A percentile compares a stretch with the other conserved stretches of the same genome.
These are phyloP conservation scores for Semaprochilodus insignis DNA, from an alignment of 2,797 vertebrate species.

Conservation along the genomic window DNA sequence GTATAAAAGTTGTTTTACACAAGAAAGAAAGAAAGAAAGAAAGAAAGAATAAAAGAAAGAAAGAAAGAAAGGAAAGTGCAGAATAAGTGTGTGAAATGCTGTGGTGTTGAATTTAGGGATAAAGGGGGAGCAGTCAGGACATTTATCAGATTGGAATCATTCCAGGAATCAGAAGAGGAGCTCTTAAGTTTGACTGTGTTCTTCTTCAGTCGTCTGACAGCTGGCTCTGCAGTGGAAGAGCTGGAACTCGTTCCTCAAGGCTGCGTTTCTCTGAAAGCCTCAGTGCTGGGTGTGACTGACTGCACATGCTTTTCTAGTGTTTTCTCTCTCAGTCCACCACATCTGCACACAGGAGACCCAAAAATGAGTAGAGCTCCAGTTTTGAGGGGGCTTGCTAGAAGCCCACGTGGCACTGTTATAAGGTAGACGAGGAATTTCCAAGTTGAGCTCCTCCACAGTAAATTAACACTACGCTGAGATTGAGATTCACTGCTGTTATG, in stretches of 20 bases:
- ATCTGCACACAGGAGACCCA: neutral
- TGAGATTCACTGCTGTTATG: neutral
- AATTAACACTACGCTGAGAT: constrained; percentile 31
- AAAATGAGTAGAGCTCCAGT: neutral
- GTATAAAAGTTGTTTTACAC: too few species aligned
- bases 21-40: constrained; percentile 10
- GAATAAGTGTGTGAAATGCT: neutral
- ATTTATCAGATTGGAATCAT: neutral
- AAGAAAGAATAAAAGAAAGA: constrained; percentile 5
- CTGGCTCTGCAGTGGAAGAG: neutral
- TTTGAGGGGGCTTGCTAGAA: neutral
- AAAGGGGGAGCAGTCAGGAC: too few species aligned
- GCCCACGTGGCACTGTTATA: neutral
- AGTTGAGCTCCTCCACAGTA: constrained; percentile 28
- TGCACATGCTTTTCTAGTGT: constrained; percentile 6
- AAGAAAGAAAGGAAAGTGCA: too few species aligned
- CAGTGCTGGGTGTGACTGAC: constrained; percentile 13
- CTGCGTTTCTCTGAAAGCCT: neutral
- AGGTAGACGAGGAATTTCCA: constrained; percentile 64
- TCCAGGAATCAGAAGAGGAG: neutral
- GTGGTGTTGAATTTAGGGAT: too few species aligned
- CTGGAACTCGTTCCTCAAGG: neutral
- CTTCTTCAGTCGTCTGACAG: neutral
- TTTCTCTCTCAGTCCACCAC: constrained; percentile 9
- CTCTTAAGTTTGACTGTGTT: neutral